These are phyloP conservation scores for Isurus oxyrinchus DNA, from an alignment of 2,113 vertebrate genomes.

Conservation along the genomic window DNA sequence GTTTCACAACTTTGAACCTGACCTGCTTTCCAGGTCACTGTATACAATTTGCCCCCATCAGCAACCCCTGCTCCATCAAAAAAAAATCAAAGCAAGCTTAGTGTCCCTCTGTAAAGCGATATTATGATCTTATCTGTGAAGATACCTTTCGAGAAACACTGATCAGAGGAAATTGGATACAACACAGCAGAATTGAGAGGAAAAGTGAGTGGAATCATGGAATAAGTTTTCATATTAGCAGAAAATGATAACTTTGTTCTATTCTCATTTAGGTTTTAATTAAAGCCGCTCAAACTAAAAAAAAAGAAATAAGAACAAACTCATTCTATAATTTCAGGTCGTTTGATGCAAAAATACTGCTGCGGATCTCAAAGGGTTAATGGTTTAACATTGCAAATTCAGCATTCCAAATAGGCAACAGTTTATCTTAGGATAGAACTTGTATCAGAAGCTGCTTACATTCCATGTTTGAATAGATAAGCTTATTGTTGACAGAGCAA, in stretches of 20 bases:
- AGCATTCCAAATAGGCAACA: not conserved
- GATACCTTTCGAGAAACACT: not conserved
- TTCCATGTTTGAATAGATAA: constrained; percentile 1
- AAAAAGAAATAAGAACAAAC: not conserved
- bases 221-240: not conserved
- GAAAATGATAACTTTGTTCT: not conserved
- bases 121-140: not conserved
- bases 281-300: not conserved
- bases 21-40: not conserved
- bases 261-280: not conserved
- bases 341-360: not conserved
- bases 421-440: not conserved
- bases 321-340: no score
- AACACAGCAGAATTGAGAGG: not conserved
- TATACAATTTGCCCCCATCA: not conserved
- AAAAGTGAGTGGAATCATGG: not conserved
- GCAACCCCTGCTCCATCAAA: not conserved
- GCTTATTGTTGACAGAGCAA: constrained; percentile 24
- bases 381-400: not conserved
- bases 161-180: not conserved
- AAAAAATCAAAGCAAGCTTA: not conserved
- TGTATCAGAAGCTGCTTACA: constrained; percentile 22
- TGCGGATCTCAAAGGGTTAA: not conserved
- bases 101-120: not conserved
- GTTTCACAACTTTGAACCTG: not conserved